phyloP scores from a whole-genome alignment of 2,113 vertebrate species.

The Microtus oregoni region DNA sequence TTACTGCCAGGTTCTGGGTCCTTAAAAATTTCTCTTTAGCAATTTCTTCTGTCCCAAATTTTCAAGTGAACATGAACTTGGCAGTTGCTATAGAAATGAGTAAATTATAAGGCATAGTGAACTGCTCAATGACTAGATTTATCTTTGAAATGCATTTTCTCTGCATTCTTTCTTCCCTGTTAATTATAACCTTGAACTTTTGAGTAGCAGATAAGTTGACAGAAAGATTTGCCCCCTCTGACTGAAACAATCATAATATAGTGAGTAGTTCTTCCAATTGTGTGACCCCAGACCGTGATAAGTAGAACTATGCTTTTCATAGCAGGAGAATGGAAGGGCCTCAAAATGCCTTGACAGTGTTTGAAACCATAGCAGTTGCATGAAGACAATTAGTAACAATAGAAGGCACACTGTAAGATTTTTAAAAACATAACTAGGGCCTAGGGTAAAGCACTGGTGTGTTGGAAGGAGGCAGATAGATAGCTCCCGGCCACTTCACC shows the following conservation, averaged over 20 bases:
- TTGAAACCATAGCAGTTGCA: not conserved
- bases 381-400: not conserved
- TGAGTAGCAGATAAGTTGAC: slow-evolving; percentile 68
- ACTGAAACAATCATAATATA: slow-evolving; percentile 78
- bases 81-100: slow-evolving; percentile 72
- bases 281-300: slow-evolving; percentile 71
- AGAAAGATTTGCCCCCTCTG: slow-evolving; percentile 65
- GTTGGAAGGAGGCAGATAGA: too few species aligned
- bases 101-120: slow-evolving; percentile 66
- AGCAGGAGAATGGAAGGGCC: slow-evolving; percentile 8
- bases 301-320: slow-evolving; percentile 58
- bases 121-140: slow-evolving; percentile 67
- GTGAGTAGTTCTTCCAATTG: slow-evolving; percentile 65
- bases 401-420: not conserved
- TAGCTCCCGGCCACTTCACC: too few species aligned
- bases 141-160: slow-evolving; percentile 73
- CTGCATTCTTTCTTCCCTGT: slow-evolving; percentile 66
- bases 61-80: slow-evolving; percentile 56
- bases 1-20: not conserved
- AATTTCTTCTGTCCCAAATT: slow-evolving; percentile 57
- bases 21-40: not conserved
- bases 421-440: not conserved
- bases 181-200: slow-evolving; percentile 76
- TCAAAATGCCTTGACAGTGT: slow-evolving; percentile 29
- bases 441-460: not conserved